These are phyloP conservation scores for Sapajus apella DNA, from an alignment of 2,113 vertebrate species.

Conservation along the genomic window DNA sequence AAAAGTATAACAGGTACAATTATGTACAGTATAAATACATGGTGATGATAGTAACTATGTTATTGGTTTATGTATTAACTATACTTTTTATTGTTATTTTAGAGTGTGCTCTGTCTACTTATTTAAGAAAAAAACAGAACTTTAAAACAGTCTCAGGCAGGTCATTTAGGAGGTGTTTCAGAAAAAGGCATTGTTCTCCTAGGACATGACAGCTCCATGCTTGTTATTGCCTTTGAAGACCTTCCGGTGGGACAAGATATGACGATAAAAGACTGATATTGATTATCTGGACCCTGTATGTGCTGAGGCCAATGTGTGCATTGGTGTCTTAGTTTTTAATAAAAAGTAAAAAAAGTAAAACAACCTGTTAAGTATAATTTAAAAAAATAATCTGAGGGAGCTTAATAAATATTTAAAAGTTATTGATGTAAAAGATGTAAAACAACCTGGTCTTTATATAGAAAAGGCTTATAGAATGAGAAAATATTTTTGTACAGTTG, in stretches of 20 bases:
- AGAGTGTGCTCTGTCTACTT: not conserved
- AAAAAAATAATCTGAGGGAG: no score
- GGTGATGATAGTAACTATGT: not conserved
- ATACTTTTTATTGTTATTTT: not conserved
- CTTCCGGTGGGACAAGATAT: not conserved
- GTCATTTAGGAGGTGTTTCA: not conserved
- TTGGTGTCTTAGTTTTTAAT: not conserved
- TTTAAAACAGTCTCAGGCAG: no score
- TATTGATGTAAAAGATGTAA: no score
- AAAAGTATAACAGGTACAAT: not conserved
- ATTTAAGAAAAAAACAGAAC: not conserved
- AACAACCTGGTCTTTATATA: not conserved
- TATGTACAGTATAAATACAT: not conserved
- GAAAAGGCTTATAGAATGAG: not conserved
- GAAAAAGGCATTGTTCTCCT: not conserved
- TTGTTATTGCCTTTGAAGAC: not conserved
- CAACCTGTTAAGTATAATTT: no score
- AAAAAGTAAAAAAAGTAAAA: not conserved
- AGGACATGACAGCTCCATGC: not conserved
- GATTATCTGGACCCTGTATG: not conserved
- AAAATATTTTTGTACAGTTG: not conserved
- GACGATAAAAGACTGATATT: not conserved
- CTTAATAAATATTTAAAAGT: no score
- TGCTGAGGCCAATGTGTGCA: not conserved
- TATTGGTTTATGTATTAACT: not conserved